Evolutionary conservation across 2,888 invertebrate genomes (phyloP).

Genomic region (Chrysina gloriosa): DNA sequence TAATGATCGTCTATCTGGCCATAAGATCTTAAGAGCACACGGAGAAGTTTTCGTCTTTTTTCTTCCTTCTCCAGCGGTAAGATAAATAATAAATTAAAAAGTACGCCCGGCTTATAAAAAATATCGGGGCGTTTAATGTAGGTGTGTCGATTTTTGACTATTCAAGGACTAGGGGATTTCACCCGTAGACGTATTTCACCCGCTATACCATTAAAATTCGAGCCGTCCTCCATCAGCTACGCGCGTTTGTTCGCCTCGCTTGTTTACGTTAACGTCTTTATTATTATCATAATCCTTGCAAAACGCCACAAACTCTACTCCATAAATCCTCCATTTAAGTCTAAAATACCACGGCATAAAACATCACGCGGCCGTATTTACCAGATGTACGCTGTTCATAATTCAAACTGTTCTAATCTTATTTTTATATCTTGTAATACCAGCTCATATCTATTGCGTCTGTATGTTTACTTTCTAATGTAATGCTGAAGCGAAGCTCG

Average conservation of each 20-base stretch:
- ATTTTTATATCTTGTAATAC: slow-evolving; percentile 27
- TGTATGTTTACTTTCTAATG: slow-evolving; percentile 17
- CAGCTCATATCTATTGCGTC: background rate
- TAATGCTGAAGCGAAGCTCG: no score
- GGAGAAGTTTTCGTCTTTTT: slow-evolving; percentile 57
- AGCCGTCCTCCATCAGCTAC: no score
- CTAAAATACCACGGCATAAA: background rate
- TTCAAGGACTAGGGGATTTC: slow-evolving; percentile 44
- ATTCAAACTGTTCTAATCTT: slow-evolving; percentile 28
- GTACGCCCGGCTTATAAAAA: slow-evolving; percentile 48
- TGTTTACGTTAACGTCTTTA: background rate
- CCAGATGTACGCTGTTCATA: no score
- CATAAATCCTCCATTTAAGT: background rate
- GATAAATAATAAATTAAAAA: slow-evolving; percentile 61
- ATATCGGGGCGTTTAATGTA: slow-evolving; percentile 54
- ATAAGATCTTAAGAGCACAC: slow-evolving; percentile 61
- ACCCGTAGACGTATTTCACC: slow-evolving; percentile 2
- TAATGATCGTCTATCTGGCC: slow-evolving; percentile 63
- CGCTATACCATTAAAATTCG: background rate
- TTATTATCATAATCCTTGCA: background rate
- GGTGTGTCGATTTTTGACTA: slow-evolving; percentile 55
- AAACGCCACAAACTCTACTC: background rate
- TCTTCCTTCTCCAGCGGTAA: slow-evolving; percentile 45
- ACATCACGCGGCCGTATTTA: slow-evolving; percentile 2
- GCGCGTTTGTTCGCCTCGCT: background rate